Percentiles rank a stretch among this genome's conserved stretches.
These are phyloP conservation scores for Mallateleia sp. DNA, from an alignment of 2,888 invertebrate species.

Conservation along the genomic window DNA sequence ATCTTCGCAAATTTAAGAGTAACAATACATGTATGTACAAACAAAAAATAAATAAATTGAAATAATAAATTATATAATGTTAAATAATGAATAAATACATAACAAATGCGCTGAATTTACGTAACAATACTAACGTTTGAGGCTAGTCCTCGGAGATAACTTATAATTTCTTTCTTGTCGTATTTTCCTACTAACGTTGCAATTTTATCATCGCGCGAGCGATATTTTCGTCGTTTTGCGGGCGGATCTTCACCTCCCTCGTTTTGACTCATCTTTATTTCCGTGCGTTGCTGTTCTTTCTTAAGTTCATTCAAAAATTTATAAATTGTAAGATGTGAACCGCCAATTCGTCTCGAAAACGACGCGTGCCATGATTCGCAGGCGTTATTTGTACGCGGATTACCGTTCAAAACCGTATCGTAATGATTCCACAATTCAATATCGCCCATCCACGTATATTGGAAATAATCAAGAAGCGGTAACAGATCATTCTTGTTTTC, in stretches of 20 bases:
- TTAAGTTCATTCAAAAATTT: not conserved
- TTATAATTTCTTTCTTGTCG: too few relatives aligned
- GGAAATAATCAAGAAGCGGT: not conserved
- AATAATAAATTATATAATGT: too few relatives aligned
- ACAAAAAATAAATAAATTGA: too few relatives aligned
- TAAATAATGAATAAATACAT: too few relatives aligned
- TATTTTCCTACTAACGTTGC: too few relatives aligned
- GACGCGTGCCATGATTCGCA: not conserved
- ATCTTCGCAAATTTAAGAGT: too few relatives aligned
- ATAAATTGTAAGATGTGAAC: not conserved
- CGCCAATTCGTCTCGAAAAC: not conserved
- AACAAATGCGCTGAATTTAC: too few relatives aligned
- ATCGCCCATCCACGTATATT: not conserved
- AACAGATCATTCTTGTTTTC: not conserved
- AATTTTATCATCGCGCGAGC: constrained; percentile 5
- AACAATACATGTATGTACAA: too few relatives aligned
- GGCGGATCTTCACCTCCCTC: not conserved
- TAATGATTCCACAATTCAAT: not conserved
- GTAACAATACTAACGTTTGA: too few relatives aligned
- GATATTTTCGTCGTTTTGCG: constrained; percentile 1
- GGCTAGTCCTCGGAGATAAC: too few relatives aligned
- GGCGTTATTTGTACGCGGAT: not conserved
- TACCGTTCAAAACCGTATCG: not conserved
- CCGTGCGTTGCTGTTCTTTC: not conserved
- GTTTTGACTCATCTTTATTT: constrained; percentile 1